phyloP scores from a whole-genome alignment of 2,888 invertebrate genomes.

The Ochropacha duplaris region DNA sequence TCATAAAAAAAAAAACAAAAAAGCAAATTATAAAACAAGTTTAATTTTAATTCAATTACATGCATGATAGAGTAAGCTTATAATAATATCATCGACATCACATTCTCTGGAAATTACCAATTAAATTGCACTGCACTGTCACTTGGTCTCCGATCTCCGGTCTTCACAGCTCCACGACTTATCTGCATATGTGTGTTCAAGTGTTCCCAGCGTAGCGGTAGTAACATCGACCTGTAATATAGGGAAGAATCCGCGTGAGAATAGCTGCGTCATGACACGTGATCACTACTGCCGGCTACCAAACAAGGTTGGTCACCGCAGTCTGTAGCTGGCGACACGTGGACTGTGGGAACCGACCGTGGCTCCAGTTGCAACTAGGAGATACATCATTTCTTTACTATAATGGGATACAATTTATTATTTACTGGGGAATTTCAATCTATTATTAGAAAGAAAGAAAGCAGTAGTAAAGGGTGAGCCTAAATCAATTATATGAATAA shows the following conservation, averaged over 20 bases:
- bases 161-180: no score
- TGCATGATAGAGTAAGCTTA: slow-evolving; percentile 1
- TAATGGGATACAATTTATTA: not conserved
- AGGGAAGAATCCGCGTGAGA: slow-evolving; percentile 43
- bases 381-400: not conserved
- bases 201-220: not conserved
- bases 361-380: not conserved
- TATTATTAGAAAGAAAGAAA: not conserved
- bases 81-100: not conserved
- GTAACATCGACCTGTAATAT: slow-evolving; percentile 26
- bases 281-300: not conserved
- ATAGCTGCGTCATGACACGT: slow-evolving; percentile 42
- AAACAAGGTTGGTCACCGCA: not conserved
- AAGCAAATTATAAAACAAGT: not conserved
- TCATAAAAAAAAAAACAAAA: no score
- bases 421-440: not conserved
- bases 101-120: not conserved
- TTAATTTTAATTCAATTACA: not conserved
- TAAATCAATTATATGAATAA: no score
- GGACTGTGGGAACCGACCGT: not conserved
- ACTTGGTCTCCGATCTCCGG: not conserved
- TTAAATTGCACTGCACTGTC: not conserved
- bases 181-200: not conserved
- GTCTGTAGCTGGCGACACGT: not conserved
- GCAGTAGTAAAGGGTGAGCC: no score